These are phyloP conservation scores for Eumerus sabulonum DNA, from an alignment of 2,888 invertebrate genomes.

Conservation along the genomic window DNA sequence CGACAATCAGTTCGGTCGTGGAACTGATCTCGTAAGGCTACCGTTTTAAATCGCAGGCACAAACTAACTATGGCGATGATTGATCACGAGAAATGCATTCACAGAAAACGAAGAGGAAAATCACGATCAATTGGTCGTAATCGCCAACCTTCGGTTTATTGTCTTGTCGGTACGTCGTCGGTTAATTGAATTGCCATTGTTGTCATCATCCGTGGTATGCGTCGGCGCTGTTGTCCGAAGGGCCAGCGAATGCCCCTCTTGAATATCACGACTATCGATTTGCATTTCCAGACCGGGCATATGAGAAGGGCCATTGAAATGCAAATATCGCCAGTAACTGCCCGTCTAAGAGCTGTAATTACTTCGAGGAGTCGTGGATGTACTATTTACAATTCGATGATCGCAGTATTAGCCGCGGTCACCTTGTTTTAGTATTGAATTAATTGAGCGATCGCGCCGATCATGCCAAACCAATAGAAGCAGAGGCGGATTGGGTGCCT, in stretches of 20 bases:
- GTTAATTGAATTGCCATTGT: conserved; percentile 48
- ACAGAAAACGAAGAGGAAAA: conserved; percentile 9
- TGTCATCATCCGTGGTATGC: conserved; percentile 10
- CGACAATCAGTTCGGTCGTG: conserved; percentile 35
- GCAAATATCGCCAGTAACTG: conserved; percentile 37
- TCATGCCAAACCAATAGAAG: conserved; percentile 5
- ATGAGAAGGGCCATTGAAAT: conserved; percentile 33
- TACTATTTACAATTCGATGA: conserved; percentile 56
- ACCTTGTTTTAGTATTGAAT: conserved; percentile 48
- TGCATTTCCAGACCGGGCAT: conserved; percentile 7
- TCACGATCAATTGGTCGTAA: conserved; percentile 37
- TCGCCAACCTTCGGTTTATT: conserved; percentile 52
- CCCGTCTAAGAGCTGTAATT: conserved; percentile 29
- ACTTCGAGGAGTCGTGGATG: conserved; percentile 39
- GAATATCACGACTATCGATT: conserved; percentile 5
- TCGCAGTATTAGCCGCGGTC: conserved; percentile 39
- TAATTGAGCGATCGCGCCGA: conserved; percentile 60
- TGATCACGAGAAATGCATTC: conserved; percentile 43
- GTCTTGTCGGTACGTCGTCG: conserved; percentile 44
- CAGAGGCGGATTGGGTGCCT: conserved; percentile 33
- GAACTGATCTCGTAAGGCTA: conserved; percentile 56
- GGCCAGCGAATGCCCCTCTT: conserved; percentile 3
- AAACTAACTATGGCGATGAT: conserved; percentile 33
- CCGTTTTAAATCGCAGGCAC: conserved; percentile 61
- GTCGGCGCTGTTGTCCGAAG: background rate